Conservation (phyloP, 2,888 invertebrate genomes). For the Crocallis elinguaria region DNA sequence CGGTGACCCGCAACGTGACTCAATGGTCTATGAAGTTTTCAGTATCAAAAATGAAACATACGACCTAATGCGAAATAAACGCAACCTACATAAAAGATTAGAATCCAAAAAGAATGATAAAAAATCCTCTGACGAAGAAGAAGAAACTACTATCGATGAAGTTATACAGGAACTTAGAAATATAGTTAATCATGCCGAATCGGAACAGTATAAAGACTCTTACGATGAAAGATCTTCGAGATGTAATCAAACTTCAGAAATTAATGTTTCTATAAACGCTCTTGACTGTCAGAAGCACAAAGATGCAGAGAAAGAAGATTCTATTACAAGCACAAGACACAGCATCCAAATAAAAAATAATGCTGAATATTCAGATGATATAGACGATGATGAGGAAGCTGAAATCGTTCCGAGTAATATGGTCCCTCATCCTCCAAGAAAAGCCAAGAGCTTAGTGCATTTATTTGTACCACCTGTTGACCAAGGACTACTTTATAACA, state of each 20-base stretch:
- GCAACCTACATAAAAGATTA: conserved; percentile 69
- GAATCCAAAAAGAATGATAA: conserved; percentile 66
- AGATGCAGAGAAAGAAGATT: conserved; percentile 78
- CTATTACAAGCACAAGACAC: conserved; percentile 81
- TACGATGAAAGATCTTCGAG: conserved; percentile 67
- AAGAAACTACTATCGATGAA: conserved; percentile 93
- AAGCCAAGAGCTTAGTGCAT: conserved; percentile 89
- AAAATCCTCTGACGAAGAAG: conserved; percentile 86
- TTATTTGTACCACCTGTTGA: conserved; percentile 87
- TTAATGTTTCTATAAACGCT: conserved; percentile 65
- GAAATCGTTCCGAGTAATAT: conserved; percentile 92
- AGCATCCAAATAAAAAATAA: conserved; percentile 78
- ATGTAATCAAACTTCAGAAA: conserved; percentile 74
- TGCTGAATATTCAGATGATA: conserved; percentile 77
- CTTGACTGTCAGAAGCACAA: conserved; percentile 65
- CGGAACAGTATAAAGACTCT: conserved; percentile 83
- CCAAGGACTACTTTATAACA: conserved; percentile 82
- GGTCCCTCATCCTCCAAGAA: conserved; percentile 92
- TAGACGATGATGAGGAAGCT: conserved; percentile 83
- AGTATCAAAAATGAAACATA: conserved; percentile 85
- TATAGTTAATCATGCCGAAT: conserved; percentile 93
- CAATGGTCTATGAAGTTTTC: conserved; percentile 86
- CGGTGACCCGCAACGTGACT: conserved; percentile 85
- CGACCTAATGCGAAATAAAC: conserved; percentile 75
- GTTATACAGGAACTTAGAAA: conserved; percentile 94